These are phyloP conservation scores for Melanotaenia duboulayi DNA, from an alignment of 2,113 vertebrate species.

Conservation along the genomic window DNA sequence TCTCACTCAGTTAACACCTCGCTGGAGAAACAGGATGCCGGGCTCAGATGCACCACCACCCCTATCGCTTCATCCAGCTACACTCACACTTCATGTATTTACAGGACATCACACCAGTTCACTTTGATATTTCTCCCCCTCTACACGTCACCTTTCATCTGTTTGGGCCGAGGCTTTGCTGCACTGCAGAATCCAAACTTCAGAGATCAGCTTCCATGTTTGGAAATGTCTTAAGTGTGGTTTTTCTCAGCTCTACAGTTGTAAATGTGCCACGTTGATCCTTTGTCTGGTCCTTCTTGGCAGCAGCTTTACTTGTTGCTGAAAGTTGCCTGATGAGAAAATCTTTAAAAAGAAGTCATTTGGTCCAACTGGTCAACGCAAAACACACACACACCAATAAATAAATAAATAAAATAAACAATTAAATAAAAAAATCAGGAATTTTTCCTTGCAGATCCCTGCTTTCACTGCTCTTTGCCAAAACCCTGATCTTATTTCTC, in stretches of 20 bases:
- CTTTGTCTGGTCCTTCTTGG: slow-evolving; percentile 57
- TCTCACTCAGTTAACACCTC: slow-evolving; percentile 79
- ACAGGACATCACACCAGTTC: slow-evolving; percentile 24
- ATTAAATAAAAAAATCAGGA: background rate
- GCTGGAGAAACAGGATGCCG: slow-evolving; percentile 69
- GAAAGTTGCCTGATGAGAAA: slow-evolving; percentile 34
- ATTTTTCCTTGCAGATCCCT: slow-evolving; percentile 4
- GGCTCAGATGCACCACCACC: slow-evolving; percentile 48
- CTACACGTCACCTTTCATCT: slow-evolving; percentile 42
- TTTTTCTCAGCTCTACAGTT: slow-evolving; percentile 40
- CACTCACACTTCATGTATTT: slow-evolving; percentile 47
- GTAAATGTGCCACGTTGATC: slow-evolving; percentile 35
- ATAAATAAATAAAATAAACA: too few species aligned
- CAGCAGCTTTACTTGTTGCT: slow-evolving; percentile 44
- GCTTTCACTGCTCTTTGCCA: background rate
- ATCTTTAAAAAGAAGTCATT: slow-evolving; percentile 38
- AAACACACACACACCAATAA: too few species aligned
- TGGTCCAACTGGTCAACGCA: slow-evolving; percentile 44
- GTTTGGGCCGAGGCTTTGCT: slow-evolving; percentile 22
- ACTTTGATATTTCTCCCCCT: slow-evolving; percentile 4
- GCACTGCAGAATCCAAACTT: slow-evolving; percentile 17
- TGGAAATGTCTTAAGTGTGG: slow-evolving; percentile 22
- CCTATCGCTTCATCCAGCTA: slow-evolving; percentile 26
- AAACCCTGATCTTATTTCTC: too few species aligned
- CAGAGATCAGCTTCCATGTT: slow-evolving; percentile 24